phyloP scores from a whole-genome alignment of 2,888 invertebrate species.

The Cerastis rubricosa region DNA sequence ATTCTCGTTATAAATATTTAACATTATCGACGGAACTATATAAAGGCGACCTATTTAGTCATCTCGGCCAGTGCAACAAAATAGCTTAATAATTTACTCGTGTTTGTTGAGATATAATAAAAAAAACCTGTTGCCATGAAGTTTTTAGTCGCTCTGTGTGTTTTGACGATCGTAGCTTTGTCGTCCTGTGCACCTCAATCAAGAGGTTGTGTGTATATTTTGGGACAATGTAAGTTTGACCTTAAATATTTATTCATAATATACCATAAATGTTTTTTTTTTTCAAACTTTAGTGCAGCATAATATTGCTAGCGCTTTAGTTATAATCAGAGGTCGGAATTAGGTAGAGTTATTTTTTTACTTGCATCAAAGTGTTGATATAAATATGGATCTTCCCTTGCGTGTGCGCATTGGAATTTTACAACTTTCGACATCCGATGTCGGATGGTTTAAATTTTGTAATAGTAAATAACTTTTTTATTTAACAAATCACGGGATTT shows the following conservation, averaged over 20 bases:
- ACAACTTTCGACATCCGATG: too few species aligned
- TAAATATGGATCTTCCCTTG: too few species aligned
- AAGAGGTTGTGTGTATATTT: constrained; percentile 76
- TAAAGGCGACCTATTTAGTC: constrained; percentile 41
- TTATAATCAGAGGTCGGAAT: too few species aligned
- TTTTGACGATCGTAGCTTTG: constrained; percentile 65
- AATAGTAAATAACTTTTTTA: too few species aligned
- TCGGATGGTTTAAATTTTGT: too few species aligned
- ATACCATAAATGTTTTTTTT: too few species aligned
- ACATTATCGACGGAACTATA: constrained; percentile 37
- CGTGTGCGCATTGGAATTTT: too few species aligned
- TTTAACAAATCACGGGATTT: too few species aligned
- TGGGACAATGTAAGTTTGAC: constrained; percentile 43
- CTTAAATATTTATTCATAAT: background rate
- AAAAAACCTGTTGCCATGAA: constrained; percentile 67
- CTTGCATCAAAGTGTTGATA: too few species aligned
- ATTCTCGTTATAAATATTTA: constrained; percentile 34
- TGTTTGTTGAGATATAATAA: constrained; percentile 38
- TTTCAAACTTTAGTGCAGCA: too few species aligned
- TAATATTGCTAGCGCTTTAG: too few species aligned
- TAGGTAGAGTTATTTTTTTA: too few species aligned
- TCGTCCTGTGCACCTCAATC: constrained; percentile 61
- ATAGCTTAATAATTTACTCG: constrained; percentile 30
- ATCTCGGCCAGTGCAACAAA: constrained; percentile 32
- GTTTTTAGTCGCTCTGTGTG: constrained; percentile 59